These are phyloP conservation scores for Choristoneura fumiferana DNA, from an alignment of 1,140 invertebrate species.

Conservation along the genomic window DNA sequence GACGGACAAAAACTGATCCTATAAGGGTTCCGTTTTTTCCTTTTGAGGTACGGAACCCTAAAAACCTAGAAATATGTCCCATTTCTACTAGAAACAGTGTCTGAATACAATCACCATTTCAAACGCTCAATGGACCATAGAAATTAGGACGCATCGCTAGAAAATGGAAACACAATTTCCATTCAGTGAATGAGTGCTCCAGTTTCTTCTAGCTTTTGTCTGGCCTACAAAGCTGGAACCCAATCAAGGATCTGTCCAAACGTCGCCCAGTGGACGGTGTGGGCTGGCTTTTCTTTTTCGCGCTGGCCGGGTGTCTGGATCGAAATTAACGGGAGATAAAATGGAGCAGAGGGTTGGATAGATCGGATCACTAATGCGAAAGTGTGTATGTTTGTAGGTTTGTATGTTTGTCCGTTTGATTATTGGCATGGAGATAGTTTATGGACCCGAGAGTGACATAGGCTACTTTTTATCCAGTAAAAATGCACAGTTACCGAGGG, in stretches of 20 bases:
- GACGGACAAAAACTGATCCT: no score
- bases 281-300: conserved; percentile 25
- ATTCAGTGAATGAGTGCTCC: conserved; percentile 26
- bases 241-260: conserved; percentile 39
- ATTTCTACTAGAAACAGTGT: no score
- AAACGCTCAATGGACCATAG: neutral
- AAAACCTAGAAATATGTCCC: no score
- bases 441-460: no score
- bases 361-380: neutral
- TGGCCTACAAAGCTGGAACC: conserved; percentile 33
- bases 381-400: no score
- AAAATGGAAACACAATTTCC: conserved; percentile 34
- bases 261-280: conserved; percentile 25
- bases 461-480: neutral
- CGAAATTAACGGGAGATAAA: neutral
- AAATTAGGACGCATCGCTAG: conserved; percentile 26
- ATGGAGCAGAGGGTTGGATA: neutral
- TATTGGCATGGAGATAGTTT: no score
- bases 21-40: no score
- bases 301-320: neutral
- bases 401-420: no score
- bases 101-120: no score
- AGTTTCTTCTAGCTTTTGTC: conserved; percentile 33
- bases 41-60: no score
- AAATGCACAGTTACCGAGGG: no score